Conservation (phyloP, 1,140 invertebrate species). For the Neotoxoptera formosana region DNA sequence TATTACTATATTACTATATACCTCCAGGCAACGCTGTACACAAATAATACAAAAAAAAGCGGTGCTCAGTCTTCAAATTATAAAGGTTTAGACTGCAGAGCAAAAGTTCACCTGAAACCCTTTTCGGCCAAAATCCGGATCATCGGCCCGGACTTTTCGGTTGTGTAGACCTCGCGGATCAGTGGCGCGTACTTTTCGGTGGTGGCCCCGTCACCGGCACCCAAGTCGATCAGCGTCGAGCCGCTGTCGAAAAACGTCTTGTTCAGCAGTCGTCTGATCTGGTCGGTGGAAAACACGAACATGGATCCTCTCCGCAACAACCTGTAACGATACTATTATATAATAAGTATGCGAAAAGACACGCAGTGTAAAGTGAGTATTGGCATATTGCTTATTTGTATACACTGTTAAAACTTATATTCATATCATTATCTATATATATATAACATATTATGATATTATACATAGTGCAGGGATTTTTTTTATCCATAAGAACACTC, state of each 20-base stretch:
- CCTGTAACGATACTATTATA: constrained; percentile 66
- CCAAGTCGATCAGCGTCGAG: constrained; percentile 80
- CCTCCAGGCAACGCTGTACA: too few relatives aligned
- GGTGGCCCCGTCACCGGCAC: constrained; percentile 90
- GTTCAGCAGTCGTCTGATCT: constrained; percentile 74
- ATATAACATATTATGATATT: too few relatives aligned
- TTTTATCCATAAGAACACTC: too few relatives aligned
- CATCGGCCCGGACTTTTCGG: constrained; percentile 88
- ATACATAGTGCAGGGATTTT: too few relatives aligned
- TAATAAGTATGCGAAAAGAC: constrained; percentile 59
- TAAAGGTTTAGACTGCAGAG: not conserved
- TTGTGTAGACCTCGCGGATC: constrained; percentile 78
- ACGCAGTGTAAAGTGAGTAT: not conserved
- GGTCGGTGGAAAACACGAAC: constrained; percentile 86
- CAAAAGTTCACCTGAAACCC: constrained; percentile 73
- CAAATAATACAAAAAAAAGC: too few relatives aligned
- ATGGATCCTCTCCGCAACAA: constrained; percentile 87
- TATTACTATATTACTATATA: too few relatives aligned
- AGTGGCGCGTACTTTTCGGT: constrained; percentile 78
- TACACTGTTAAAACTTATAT: too few relatives aligned
- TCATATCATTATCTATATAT: too few relatives aligned
- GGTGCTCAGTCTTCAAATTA: too few relatives aligned
- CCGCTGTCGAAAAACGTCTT: constrained; percentile 63
- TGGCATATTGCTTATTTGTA: too few relatives aligned
- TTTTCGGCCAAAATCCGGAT: constrained; percentile 73